A percentile compares a stretch with the other conserved stretches of the same genome.
Conservation (phyloP, 2,797 vertebrate species). For the Tarsius wallacei region DNA sequence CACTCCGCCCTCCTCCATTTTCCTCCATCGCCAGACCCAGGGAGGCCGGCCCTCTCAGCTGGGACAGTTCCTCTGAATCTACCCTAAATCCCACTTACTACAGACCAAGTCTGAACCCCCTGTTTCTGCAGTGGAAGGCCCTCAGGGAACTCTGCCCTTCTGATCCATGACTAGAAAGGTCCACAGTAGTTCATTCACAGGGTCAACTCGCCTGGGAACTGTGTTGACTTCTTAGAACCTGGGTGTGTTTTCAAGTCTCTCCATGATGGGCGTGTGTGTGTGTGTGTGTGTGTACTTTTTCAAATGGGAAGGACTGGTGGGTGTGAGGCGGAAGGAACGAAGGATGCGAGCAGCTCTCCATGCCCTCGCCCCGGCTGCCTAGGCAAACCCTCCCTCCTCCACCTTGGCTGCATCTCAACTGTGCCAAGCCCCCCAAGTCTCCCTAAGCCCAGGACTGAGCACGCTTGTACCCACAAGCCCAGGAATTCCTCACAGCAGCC, state of each 20-base stretch:
- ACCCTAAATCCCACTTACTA: not conserved
- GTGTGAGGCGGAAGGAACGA: not conserved
- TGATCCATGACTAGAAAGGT: not conserved
- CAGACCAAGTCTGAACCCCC: not conserved
- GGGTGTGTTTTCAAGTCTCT: not conserved
- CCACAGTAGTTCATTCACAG: not conserved
- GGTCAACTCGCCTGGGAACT: not conserved
- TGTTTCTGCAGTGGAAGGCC: not conserved
- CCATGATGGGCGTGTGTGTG: not conserved
- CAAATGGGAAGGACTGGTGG: not conserved
- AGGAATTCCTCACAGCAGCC: accelerated
- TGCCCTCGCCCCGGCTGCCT: not conserved
- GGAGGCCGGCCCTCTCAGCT: not conserved
- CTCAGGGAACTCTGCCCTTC: not conserved
- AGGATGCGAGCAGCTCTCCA: accelerated
- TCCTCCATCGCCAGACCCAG: not conserved
- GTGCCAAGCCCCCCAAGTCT: accelerated
- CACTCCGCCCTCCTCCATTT: not conserved
- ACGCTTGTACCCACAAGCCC: accelerated
- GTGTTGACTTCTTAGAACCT: not conserved
- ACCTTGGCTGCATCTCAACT: not conserved
- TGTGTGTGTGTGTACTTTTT: not conserved
- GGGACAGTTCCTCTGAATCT: not conserved
- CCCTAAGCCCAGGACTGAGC: not conserved
- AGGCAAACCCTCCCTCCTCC: not conserved